Conservation (phyloP, 2,888 invertebrate genomes). For the Podotricha telesiphe region DNA sequence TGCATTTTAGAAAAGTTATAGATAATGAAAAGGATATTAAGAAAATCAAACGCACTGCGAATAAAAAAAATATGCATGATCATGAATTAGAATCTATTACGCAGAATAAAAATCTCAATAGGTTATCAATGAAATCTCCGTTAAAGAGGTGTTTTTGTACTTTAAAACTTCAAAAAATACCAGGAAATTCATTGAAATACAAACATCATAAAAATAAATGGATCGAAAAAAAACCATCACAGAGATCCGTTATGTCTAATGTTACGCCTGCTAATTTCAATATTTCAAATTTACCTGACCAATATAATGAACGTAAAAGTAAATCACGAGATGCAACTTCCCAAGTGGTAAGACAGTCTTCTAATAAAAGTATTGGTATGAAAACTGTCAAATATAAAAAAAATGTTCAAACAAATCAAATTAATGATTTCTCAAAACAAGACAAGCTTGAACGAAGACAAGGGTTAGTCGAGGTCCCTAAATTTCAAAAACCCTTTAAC, state of each 20-base stretch:
- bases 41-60: neutral
- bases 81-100: slow-evolving; percentile 9
- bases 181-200: slow-evolving; percentile 5
- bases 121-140: slow-evolving; percentile 42
- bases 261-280: slow-evolving; percentile 41
- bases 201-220: no score
- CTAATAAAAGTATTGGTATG: slow-evolving; percentile 27
- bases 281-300: slow-evolving; percentile 46
- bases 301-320: slow-evolving; percentile 43
- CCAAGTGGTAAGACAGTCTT: slow-evolving; percentile 23
- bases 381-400: slow-evolving; percentile 21
- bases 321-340: slow-evolving; percentile 28
- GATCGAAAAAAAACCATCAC: neutral
- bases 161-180: slow-evolving; percentile 46
- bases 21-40: neutral
- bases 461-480: slow-evolving; percentile 37
- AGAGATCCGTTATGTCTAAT: neutral
- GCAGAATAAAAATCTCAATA: slow-evolving; percentile 40
- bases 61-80: slow-evolving; percentile 7
- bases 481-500: slow-evolving; percentile 33
- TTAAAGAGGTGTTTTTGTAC: slow-evolving; percentile 53
- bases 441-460: slow-evolving; percentile 18
- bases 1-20: neutral
- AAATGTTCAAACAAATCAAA: neutral
- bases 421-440: slow-evolving; percentile 19